Evolutionary conservation across 2,113 vertebrate genomes (phyloP).

Genomic region (Fregata magnificens): DNA sequence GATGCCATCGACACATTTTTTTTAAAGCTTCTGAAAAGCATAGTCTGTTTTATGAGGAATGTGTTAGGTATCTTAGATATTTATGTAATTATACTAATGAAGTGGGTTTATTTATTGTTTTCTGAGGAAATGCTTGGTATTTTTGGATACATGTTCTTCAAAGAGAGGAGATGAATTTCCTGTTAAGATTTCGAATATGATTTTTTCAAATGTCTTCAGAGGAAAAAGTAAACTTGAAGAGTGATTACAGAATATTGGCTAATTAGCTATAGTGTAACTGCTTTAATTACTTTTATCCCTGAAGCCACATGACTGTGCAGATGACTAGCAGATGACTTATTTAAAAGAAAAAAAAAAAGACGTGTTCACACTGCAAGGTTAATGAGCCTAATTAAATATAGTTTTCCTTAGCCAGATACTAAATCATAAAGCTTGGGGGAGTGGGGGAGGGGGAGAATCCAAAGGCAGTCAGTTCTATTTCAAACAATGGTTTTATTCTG

Average conservation of each 20-base stretch:
- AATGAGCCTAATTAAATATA: slow-evolving; percentile 70
- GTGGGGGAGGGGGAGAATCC: background rate
- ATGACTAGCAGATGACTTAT: slow-evolving; percentile 72
- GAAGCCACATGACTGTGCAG: slow-evolving; percentile 69
- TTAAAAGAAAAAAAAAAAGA: slow-evolving; percentile 51
- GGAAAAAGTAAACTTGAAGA: slow-evolving; percentile 63
- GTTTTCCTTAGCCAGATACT: slow-evolving; percentile 63
- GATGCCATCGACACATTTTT: background rate
- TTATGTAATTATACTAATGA: slow-evolving; percentile 50
- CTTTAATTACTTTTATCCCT: slow-evolving; percentile 70
- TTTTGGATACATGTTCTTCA: slow-evolving; percentile 2
- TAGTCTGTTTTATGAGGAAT: background rate
- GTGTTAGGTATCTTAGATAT: background rate
- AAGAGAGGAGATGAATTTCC: slow-evolving; percentile 38
- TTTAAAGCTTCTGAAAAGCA: background rate
- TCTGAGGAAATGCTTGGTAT: slow-evolving; percentile 23
- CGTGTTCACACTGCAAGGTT: slow-evolving; percentile 68
- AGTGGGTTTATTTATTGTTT: slow-evolving; percentile 52
- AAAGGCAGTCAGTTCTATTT: slow-evolving; percentile 24
- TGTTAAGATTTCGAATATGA: slow-evolving; percentile 26
- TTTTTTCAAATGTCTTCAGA: slow-evolving; percentile 60
- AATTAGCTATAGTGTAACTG: slow-evolving; percentile 69
- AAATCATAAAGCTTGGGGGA: slow-evolving; percentile 41
- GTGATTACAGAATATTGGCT: slow-evolving; percentile 71
- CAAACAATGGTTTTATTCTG: slow-evolving; percentile 32